Percentiles rank a stretch among this genome's conserved stretches.
These are phyloP conservation scores for Bombus picipes DNA, from an alignment of 1,140 invertebrate genomes.

Conservation along the genomic window DNA sequence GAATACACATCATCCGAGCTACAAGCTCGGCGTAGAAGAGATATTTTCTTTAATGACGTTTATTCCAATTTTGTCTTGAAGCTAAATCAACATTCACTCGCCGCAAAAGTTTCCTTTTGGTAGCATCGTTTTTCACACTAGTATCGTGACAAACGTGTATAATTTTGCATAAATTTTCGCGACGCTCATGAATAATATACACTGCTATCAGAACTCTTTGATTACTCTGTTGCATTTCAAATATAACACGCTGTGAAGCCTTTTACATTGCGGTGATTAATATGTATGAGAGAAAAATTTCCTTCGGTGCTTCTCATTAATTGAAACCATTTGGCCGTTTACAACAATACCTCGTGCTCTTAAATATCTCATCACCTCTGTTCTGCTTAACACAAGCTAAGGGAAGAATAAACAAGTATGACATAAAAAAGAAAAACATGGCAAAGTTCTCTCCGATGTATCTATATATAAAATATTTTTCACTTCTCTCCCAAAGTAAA, in stretches of 20 bases:
- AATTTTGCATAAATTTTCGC: slow-evolving; percentile 47
- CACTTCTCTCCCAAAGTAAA: not conserved
- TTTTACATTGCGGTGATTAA: slow-evolving; percentile 39
- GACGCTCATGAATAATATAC: slow-evolving; percentile 49
- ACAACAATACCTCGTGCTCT: not conserved
- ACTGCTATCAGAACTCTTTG: slow-evolving; percentile 39
- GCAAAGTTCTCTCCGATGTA: too few species aligned
- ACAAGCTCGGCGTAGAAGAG: too few species aligned
- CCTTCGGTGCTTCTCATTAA: slow-evolving; percentile 21
- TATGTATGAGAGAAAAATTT: slow-evolving; percentile 49
- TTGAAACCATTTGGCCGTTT: slow-evolving; percentile 28
- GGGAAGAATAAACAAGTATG: not conserved
- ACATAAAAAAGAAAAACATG: not conserved
- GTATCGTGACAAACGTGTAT: slow-evolving; percentile 29
- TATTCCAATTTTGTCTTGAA: not conserved
- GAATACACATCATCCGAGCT: too few species aligned
- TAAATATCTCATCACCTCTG: not conserved
- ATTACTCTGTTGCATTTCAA: slow-evolving; percentile 54
- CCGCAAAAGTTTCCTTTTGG: not conserved
- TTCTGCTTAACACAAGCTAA: too few species aligned
- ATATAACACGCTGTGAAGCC: slow-evolving; percentile 48
- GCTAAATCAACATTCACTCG: not conserved
- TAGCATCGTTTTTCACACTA: not conserved
- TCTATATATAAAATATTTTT: not conserved
- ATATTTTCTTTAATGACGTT: too few species aligned